These are phyloP conservation scores for Montipora sp. DNA, from an alignment of 64 coral and sea anemone species.

Conservation along the genomic window DNA sequence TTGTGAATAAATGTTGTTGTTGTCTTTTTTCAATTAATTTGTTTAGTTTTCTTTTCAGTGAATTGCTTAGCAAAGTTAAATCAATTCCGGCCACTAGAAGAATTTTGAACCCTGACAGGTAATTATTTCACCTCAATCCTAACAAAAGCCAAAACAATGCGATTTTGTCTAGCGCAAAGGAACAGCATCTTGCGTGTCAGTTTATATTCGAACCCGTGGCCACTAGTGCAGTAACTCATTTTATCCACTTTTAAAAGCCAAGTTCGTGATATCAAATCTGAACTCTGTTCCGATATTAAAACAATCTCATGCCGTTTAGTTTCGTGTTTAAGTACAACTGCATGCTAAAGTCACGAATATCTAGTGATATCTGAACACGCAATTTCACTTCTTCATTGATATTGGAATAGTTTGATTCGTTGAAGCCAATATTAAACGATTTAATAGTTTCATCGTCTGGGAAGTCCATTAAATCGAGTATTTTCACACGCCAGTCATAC, in stretches of 20 bases:
- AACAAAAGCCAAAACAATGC: not conserved
- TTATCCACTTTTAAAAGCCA: not conserved
- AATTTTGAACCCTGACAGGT: slow-evolving; percentile 20
- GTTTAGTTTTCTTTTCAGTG: not conserved
- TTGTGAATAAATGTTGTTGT: no score
- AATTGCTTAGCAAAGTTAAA: slow-evolving; percentile 46
- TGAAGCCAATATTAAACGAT: not conserved
- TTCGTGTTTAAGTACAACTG: not conserved
- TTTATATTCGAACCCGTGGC: not conserved
- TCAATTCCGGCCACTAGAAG: slow-evolving; percentile 33
- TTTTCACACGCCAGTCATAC: not conserved
- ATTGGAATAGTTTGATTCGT: not conserved
- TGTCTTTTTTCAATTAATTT: not conserved
- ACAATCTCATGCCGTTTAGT: not conserved
- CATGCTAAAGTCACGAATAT: slow-evolving; percentile 1
- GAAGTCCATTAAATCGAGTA: slow-evolving; percentile 9
- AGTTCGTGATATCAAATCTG: not conserved
- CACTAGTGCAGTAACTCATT: not conserved
- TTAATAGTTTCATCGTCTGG: not conserved
- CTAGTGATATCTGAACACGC: not conserved
- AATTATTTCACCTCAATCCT: not conserved
- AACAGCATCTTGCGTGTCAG: slow-evolving; percentile 36
- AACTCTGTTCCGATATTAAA: not conserved
- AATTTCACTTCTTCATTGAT: not conserved
- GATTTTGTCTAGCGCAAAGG: slow-evolving; percentile 44